A percentile compares a stretch with the other conserved stretches of the same genome.
Evolutionary conservation across 2,888 invertebrate species (phyloP).

Genomic region (Drosophila acutilabella): DNA sequence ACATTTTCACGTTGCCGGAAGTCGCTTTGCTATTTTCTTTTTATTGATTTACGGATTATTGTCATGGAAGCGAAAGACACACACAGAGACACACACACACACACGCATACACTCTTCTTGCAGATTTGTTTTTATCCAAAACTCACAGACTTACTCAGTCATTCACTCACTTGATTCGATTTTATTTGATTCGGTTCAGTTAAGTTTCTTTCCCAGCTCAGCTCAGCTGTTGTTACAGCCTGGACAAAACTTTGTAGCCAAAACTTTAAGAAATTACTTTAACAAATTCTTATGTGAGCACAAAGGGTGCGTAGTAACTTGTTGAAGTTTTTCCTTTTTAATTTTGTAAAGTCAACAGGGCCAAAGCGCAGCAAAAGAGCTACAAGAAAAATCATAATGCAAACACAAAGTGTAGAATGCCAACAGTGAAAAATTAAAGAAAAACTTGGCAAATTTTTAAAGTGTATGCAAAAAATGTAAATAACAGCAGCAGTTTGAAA

Average conservation of each 20-base stretch:
- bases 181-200: conserved; percentile 14
- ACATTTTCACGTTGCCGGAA: conserved; percentile 47
- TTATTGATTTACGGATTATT: conserved; percentile 76
- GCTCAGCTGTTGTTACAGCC: conserved; percentile 61
- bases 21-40: conserved; percentile 57
- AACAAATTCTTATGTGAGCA: conserved; percentile 9
- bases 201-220: conserved; percentile 2
- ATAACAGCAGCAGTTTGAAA: too few relatives aligned
- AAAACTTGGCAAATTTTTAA: conserved; percentile 18
- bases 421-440: not conserved
- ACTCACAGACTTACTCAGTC: conserved; percentile 7
- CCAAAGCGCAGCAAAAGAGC: conserved; percentile 41
- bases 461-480: not conserved
- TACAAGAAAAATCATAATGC: conserved; percentile 26
- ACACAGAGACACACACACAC: not conserved
- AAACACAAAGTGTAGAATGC: conserved; percentile 35
- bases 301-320: conserved; percentile 31
- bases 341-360: conserved; percentile 67
- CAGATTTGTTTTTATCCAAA: conserved; percentile 30
- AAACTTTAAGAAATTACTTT: conserved; percentile 67
- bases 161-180: conserved; percentile 11
- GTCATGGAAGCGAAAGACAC: conserved; percentile 29
- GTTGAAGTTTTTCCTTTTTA: conserved; percentile 58
- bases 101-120: conserved; percentile 36
- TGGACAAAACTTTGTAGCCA: conserved; percentile 50